phyloP scores from a whole-genome alignment of 2,797 vertebrate species.

The Dryobates pubescens region DNA sequence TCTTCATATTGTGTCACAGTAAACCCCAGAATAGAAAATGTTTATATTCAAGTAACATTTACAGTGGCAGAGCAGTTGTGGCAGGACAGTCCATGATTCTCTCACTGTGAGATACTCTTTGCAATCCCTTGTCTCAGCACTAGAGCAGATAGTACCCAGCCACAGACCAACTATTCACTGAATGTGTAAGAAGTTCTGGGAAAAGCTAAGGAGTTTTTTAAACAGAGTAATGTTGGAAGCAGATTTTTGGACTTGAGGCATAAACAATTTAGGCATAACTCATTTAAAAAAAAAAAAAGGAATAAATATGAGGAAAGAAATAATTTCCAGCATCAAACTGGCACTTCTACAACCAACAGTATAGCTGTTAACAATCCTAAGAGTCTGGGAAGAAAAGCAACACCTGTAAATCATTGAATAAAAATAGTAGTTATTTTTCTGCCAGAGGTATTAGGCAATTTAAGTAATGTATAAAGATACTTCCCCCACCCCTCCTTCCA shows the following conservation, averaged over 20 bases:
- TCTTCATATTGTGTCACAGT: neutral
- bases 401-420: neutral
- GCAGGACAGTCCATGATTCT: neutral
- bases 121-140: neutral
- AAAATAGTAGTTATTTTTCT: neutral
- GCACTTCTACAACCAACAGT: neutral
- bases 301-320: neutral
- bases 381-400: neutral
- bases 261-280: neutral
- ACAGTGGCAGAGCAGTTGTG: neutral
- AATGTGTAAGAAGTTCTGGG: neutral
- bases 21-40: neutral
- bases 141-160: neutral
- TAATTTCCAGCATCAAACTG: neutral
- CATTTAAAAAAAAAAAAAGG: neutral
- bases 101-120: neutral
- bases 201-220: neutral
- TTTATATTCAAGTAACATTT: neutral
- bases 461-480: accelerated
- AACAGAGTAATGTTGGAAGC: neutral
- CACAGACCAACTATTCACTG: neutral
- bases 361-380: neutral
- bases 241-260: neutral
- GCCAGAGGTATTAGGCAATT: neutral
- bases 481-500: neutral